Evolutionary conservation across 2,888 invertebrate species (phyloP).

Genomic region (Leptinotarsa rubiginosa): DNA sequence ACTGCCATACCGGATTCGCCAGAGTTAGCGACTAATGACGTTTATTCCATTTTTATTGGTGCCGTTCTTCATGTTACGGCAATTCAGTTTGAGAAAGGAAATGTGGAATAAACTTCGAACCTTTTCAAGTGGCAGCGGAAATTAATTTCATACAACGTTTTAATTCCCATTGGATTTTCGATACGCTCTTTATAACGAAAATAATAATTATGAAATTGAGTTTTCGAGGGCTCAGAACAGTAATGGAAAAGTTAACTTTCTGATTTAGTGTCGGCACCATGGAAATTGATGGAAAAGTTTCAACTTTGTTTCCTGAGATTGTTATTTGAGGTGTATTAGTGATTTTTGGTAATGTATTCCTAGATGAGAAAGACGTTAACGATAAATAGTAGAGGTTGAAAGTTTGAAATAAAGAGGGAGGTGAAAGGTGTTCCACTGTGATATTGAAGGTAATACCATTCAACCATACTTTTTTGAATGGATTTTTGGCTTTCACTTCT

Average conservation of each 20-base stretch:
- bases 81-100: constrained; percentile 33
- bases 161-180: constrained; percentile 38
- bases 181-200: constrained; percentile 34
- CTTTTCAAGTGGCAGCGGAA: constrained; percentile 38
- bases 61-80: constrained; percentile 16
- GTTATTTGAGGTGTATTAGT: neutral
- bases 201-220: constrained; percentile 25
- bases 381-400: neutral
- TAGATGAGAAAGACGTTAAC: too few species aligned
- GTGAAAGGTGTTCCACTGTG: too few species aligned
- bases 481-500: too few species aligned
- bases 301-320: neutral
- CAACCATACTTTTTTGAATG: too few species aligned
- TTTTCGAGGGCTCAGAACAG: neutral
- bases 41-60: constrained; percentile 15
- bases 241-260: constrained; percentile 13
- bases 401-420: neutral
- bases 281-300: neutral
- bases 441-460: too few species aligned
- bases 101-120: constrained; percentile 38
- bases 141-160: constrained; percentile 40
- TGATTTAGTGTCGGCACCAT: neutral
- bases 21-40: constrained; percentile 17
- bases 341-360: neutral
- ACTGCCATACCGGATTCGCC: constrained; percentile 2